Evolutionary conservation across 2,888 invertebrate genomes (phyloP).

Genomic region (Penaeus monodon): DNA sequence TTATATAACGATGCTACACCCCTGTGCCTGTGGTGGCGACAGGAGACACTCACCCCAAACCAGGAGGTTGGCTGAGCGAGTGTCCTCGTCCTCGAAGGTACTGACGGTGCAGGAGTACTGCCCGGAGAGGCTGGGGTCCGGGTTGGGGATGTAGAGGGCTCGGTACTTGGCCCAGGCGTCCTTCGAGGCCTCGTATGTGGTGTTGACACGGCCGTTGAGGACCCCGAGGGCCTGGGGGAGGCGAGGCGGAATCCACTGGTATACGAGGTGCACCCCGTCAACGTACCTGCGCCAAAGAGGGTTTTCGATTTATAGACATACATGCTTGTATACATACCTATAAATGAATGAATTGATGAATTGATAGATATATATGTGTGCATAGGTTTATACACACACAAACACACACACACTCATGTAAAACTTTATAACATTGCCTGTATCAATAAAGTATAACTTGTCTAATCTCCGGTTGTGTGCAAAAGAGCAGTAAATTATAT

Average conservation of each 20-base stretch:
- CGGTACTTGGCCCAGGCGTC: slow-evolving; percentile 50
- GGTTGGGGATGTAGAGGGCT: slow-evolving; percentile 52
- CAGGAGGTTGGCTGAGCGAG: slow-evolving; percentile 41
- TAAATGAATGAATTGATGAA: no score
- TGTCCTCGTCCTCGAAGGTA: slow-evolving; percentile 62
- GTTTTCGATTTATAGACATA: no score
- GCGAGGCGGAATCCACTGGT: slow-evolving; percentile 64
- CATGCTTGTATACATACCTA: no score
- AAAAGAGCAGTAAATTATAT: no score
- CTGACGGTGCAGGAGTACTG: slow-evolving; percentile 62
- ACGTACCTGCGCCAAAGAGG: slow-evolving; percentile 30
- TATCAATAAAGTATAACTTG: no score
- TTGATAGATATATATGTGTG: no score
- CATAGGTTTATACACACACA: no score
- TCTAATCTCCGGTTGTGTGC: no score
- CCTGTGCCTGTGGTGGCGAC: no score
- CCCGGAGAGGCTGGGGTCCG: slow-evolving; percentile 56
- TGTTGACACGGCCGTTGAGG: slow-evolving; percentile 48
- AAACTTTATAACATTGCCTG: no score
- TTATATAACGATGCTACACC: no score
- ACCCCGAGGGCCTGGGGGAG: slow-evolving; percentile 52
- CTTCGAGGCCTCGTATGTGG: slow-evolving; percentile 34
- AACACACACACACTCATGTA: no score
- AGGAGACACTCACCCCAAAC: slow-evolving; percentile 53
- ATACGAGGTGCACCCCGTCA: slow-evolving; percentile 60